A percentile compares a stretch with the other conserved stretches of the same genome.
phyloP scores from a whole-genome alignment of 2,113 vertebrate species.

The Tragelaphus buxtoni region DNA sequence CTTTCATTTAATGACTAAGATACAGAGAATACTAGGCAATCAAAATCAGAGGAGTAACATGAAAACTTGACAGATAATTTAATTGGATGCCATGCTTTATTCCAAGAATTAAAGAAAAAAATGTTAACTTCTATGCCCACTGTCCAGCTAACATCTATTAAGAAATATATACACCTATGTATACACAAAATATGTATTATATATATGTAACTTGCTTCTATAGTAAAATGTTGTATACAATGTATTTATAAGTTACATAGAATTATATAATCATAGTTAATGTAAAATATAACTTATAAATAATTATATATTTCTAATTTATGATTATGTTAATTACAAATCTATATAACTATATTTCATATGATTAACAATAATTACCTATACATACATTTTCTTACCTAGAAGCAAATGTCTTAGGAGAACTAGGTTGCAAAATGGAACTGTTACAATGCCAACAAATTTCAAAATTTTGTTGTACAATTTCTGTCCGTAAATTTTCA shows the following conservation, averaged over 20 bases:
- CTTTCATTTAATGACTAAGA: neutral
- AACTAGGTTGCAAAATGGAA: neutral
- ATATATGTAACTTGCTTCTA: neutral
- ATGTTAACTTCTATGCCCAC: neutral
- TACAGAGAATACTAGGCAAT: neutral
- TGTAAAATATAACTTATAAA: neutral
- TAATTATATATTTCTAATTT: neutral
- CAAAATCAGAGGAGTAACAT: conserved; percentile 32
- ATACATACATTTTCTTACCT: neutral
- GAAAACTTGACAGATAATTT: conserved; percentile 38
- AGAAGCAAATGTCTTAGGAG: conserved; percentile 3
- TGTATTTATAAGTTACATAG: neutral
- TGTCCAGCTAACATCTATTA: neutral
- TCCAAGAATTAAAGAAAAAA: conserved; percentile 26
- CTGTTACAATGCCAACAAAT: neutral
- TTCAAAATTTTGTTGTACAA: neutral
- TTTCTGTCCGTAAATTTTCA: neutral
- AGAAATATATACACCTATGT: neutral
- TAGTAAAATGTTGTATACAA: neutral
- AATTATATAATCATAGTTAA: neutral
- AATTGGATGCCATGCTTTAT: neutral
- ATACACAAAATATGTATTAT: neutral
- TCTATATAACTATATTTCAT: neutral
- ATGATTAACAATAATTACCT: neutral
- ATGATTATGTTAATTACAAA: neutral